These are phyloP conservation scores for Drosophila trichaetosa DNA, from an alignment of 2,888 invertebrate genomes.

Conservation along the genomic window DNA sequence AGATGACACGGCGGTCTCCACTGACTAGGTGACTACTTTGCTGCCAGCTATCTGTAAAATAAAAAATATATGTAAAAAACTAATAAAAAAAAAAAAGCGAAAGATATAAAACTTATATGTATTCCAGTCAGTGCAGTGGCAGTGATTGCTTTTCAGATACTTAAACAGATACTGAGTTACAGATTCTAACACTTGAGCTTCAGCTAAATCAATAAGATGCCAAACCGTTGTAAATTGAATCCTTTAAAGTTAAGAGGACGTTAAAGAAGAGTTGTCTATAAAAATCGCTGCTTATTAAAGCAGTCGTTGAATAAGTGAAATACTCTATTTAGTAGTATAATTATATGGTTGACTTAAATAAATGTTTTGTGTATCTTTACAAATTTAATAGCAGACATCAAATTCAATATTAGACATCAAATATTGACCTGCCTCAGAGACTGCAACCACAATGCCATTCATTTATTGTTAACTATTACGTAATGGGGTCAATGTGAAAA, in stretches of 20 bases:
- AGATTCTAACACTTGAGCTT: constrained; percentile 15
- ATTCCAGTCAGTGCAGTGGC: constrained; percentile 29
- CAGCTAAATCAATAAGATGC: constrained; percentile 23
- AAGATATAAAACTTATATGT: constrained; percentile 7
- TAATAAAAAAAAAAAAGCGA: neutral
- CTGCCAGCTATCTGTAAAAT: constrained; percentile 33
- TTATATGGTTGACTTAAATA: neutral
- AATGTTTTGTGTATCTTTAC: neutral
- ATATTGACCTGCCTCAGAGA: neutral
- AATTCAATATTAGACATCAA: neutral
- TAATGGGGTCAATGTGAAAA: constrained; percentile 10
- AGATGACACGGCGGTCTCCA: constrained; percentile 7
- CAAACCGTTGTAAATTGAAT: constrained; percentile 12
- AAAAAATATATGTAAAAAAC: neutral
- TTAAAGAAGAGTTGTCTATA: neutral
- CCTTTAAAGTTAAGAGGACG: neutral
- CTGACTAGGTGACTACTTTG: constrained; percentile 28
- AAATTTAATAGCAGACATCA: neutral
- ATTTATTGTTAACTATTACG: constrained; percentile 3
- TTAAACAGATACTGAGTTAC: constrained; percentile 27
- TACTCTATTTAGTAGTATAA: neutral
- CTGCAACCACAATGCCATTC: neutral
- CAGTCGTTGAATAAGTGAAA: neutral
- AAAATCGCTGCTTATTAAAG: neutral
- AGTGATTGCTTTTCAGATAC: constrained; percentile 38